Base-by-base conservation (phyloP, 2,888 invertebrate species). In the Phania funesta region DNA sequence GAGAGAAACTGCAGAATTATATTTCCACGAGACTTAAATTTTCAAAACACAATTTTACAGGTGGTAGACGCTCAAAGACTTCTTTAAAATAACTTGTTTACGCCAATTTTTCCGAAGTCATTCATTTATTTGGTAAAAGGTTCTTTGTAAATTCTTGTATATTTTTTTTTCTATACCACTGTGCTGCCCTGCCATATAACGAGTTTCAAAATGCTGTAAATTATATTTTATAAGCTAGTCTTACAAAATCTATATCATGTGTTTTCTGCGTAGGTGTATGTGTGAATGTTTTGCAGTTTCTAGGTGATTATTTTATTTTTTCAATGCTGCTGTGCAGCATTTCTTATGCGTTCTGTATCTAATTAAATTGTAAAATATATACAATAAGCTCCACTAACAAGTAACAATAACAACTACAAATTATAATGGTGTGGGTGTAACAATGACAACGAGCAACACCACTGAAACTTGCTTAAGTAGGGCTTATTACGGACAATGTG, bases 301-400 rank as follows among this genome's bases (percentile, higher is more conserved):
- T 38, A 56, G 62, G 35, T 35, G 56, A 41, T 48, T 38, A 56
- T 78, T 64, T 38, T 65, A 41, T 29, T 54, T 35, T 46, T 56
- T 24, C 13, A 13, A 8, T 54, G 35, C 3, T 46, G 18, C 9
- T 52, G 11, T 50, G 44, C 35, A 24, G 18, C 52, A 73, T 81
- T 81, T 76, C 48, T 77, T 77, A 73, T 77, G 71, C 71, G 76
- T 81, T 81, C 76, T 67, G 81, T 65, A 81, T 77, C 73, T 81
- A 81, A 81, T 81, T 81, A 81, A 81, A 81, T 81, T 81, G 76
- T 68, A 67, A 73, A 80, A 77, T 67, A 48, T 52, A 48, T 67
- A 60, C 41, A 67, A 60, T 46, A 29, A 50, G 52, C 18, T 35
- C 52, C 46, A 52, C 60, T 73, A 67, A 50, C 35, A 52, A 16